phyloP scores from a whole-genome alignment of 2,113 vertebrate genomes.

The Numenius arquata region DNA sequence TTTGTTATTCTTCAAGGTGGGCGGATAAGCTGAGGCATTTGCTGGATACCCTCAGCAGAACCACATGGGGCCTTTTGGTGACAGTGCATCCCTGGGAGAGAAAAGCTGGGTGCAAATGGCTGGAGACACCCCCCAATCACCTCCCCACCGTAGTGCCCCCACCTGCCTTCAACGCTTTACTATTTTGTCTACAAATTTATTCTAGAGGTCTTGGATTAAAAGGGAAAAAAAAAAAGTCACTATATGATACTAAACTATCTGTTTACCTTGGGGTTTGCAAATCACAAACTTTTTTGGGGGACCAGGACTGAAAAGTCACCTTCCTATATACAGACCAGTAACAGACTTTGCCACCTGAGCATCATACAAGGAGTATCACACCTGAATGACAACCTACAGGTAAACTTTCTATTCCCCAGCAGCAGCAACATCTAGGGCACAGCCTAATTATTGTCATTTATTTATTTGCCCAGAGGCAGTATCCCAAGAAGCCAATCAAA shows the following conservation, averaged over 20 bases:
- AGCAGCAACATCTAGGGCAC: not conserved
- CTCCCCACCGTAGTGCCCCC: not conserved
- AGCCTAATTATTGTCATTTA: not conserved
- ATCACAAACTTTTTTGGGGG: not conserved
- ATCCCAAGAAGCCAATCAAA: not conserved
- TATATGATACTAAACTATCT: not conserved
- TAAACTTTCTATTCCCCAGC: not conserved
- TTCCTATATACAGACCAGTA: not conserved
- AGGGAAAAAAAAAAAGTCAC: not conserved
- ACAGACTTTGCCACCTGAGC: not conserved
- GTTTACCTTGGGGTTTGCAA: not conserved
- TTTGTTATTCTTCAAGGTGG: not conserved
- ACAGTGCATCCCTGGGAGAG: accelerated
- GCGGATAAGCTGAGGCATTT: not conserved
- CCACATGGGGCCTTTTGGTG: not conserved
- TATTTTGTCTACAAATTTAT: not conserved
- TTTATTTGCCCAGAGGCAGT: not conserved
- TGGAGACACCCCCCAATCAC: not conserved
- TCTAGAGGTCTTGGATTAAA: not conserved
- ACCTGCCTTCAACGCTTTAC: not conserved
- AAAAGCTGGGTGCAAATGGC: not conserved
- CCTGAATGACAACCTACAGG: not conserved
- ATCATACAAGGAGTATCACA: not conserved
- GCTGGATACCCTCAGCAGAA: not conserved
- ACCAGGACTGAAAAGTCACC: not conserved